Conservation (phyloP, 2,888 invertebrate genomes). For the Aproaerema taeniolella region DNA sequence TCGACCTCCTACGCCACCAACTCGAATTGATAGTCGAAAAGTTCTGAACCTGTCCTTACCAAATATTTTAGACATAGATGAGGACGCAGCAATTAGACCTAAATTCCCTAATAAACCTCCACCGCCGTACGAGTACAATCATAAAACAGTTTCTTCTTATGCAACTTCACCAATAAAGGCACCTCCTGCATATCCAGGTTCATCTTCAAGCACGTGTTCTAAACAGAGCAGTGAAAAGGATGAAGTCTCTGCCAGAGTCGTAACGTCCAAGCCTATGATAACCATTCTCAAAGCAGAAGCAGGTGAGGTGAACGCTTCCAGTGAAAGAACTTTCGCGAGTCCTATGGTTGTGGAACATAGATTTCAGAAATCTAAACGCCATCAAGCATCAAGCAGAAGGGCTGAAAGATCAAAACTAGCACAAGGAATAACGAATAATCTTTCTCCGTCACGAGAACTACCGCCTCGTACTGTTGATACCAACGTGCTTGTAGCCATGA, state of each 20-base stretch:
- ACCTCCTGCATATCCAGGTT: constrained; percentile 82
- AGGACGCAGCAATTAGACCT: constrained; percentile 32
- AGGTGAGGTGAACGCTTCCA: constrained; percentile 80
- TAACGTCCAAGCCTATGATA: constrained; percentile 86
- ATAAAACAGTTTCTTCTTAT: constrained; percentile 71
- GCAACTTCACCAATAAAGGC: constrained; percentile 61
- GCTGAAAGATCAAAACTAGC: constrained; percentile 80
- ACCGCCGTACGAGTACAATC: constrained; percentile 82
- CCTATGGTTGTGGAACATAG: constrained; percentile 69
- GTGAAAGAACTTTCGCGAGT: constrained; percentile 74
- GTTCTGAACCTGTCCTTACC: constrained; percentile 61
- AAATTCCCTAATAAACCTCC: constrained; percentile 74
- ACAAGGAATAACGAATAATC: constrained; percentile 58
- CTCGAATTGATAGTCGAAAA: constrained; percentile 81
- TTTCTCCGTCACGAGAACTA: constrained; percentile 68
- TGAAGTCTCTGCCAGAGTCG: constrained; percentile 86
- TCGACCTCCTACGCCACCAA: constrained; percentile 82
- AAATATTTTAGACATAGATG: constrained; percentile 62
- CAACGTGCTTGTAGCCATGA: constrained; percentile 78
- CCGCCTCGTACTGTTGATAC: constrained; percentile 56
- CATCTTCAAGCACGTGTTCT: constrained; percentile 28
- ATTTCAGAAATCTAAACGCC: constrained; percentile 68
- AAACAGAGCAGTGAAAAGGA: constrained; percentile 65
- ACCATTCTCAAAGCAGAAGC: constrained; percentile 87
- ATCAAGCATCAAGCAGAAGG: constrained; percentile 75